Conservation (phyloP, 2,888 invertebrate species). For the Galerucella nymphaeae region DNA sequence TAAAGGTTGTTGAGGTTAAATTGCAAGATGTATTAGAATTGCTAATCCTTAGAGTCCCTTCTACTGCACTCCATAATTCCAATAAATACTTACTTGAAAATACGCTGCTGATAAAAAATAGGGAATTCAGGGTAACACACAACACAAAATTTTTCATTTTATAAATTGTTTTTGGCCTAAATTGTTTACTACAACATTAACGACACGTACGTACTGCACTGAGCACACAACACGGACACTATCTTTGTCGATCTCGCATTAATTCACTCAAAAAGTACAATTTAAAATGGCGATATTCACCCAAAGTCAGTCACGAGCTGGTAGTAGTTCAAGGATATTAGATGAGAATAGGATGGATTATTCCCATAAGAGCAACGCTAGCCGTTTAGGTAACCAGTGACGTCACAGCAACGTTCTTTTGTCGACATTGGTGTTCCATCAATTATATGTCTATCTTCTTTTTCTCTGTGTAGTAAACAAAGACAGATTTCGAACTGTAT, state of each 20-base stretch:
- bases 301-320: conserved; percentile 60
- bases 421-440: too few species aligned
- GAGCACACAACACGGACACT: conserved; percentile 54
- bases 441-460: too few species aligned
- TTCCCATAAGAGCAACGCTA: too few species aligned
- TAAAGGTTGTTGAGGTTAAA: conserved; percentile 20
- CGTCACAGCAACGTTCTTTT: too few species aligned
- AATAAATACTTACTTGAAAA: conserved; percentile 53
- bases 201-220: conserved; percentile 45
- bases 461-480: too few species aligned
- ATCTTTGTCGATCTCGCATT: conserved; percentile 53
- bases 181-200: conserved; percentile 50
- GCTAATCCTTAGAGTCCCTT: conserved; percentile 5
- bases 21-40: not conserved
- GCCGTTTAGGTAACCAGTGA: too few species aligned
- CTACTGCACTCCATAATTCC: conserved; percentile 37
- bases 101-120: conserved; percentile 57
- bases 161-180: conserved; percentile 44
- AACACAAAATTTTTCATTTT: conserved; percentile 61
- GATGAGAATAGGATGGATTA: too few species aligned
- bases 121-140: conserved; percentile 57
- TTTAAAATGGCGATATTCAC: conserved; percentile 60
- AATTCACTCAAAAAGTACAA: conserved; percentile 54
- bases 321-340: too few species aligned
- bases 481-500: too few species aligned